A percentile compares a stretch with the other conserved stretches of the same genome.
These are phyloP conservation scores for Ammodytes dubius DNA, from an alignment of 2,113 vertebrate genomes.

Conservation along the genomic window DNA sequence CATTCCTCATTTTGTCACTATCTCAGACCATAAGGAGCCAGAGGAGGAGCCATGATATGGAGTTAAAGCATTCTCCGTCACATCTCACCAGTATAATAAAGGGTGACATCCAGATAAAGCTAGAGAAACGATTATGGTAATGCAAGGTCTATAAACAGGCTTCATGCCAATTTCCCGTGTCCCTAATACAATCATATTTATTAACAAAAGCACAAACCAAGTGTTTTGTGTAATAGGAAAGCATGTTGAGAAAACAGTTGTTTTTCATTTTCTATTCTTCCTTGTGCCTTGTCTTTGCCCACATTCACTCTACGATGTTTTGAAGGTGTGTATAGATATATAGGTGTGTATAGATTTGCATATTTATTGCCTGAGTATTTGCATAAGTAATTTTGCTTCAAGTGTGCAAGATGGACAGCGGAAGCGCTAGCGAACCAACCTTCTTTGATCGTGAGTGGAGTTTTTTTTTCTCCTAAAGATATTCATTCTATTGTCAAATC, in stretches of 20 bases:
- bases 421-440: neutral
- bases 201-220: conserved; percentile 44
- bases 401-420: conserved; percentile 48
- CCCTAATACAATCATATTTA: conserved; percentile 55
- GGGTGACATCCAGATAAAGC: conserved; percentile 44
- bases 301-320: conserved; percentile 13
- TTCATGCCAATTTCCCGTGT: conserved; percentile 56
- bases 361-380: conserved; percentile 63
- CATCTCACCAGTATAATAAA: conserved; percentile 45
- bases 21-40: conserved; percentile 33
- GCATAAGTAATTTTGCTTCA: conserved; percentile 49
- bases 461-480: conserved; percentile 13
- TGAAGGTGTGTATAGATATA: conserved; percentile 27
- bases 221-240: conserved; percentile 36
- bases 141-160: conserved; percentile 57
- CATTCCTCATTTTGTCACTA: conserved; percentile 40
- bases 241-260: conserved; percentile 45
- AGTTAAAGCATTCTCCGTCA: conserved; percentile 55
- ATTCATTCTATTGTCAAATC: conserved; percentile 28
- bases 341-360: conserved; percentile 57
- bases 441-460: conserved; percentile 15
- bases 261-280: conserved; percentile 43
- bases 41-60: conserved; percentile 44
- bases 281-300: conserved; percentile 19
- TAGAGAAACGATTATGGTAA: conserved; percentile 60